Conservation (phyloP, 2,113 vertebrate species). For the Macroglossus sobrinus region DNA sequence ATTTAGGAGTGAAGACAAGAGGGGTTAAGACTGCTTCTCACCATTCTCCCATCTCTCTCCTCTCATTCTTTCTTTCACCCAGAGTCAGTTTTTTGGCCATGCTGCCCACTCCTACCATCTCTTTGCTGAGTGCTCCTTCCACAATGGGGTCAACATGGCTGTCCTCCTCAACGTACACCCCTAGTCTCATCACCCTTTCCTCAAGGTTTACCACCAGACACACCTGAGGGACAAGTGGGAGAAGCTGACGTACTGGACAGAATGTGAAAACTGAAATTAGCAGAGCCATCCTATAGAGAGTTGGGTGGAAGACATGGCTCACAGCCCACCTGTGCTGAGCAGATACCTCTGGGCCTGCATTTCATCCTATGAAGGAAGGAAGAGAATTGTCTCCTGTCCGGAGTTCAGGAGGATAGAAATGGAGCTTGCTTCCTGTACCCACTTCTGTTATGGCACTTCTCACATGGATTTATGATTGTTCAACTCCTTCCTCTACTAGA, state of each 20-base stretch:
- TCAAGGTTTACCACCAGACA: slow-evolving; percentile 79
- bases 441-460: not conserved
- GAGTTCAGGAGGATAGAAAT: not conserved
- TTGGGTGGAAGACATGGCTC: accelerated
- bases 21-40: not conserved
- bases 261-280: not conserved
- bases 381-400: not conserved
- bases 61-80: slow-evolving; percentile 5
- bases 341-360: accelerated
- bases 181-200: slow-evolving; percentile 82
- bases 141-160: slow-evolving; percentile 72
- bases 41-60: not conserved
- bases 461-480: no score
- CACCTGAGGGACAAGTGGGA: slow-evolving; percentile 73
- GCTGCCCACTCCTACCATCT: slow-evolving; percentile 78
- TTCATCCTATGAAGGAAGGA: not conserved
- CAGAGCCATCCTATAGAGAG: not conserved
- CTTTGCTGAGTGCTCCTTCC: slow-evolving; percentile 80
- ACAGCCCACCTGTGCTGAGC: not conserved
- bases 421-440: not conserved
- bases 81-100: slow-evolving; percentile 84
- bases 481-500: not conserved
- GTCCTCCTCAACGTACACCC: slow-evolving; percentile 71
- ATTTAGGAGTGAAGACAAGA: not conserved
- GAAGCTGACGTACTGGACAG: not conserved